Percentiles rank a stretch among this genome's conserved stretches.
phyloP scores from a whole-genome alignment of 2,888 invertebrate genomes.

The Asteroscopus sphinx region DNA sequence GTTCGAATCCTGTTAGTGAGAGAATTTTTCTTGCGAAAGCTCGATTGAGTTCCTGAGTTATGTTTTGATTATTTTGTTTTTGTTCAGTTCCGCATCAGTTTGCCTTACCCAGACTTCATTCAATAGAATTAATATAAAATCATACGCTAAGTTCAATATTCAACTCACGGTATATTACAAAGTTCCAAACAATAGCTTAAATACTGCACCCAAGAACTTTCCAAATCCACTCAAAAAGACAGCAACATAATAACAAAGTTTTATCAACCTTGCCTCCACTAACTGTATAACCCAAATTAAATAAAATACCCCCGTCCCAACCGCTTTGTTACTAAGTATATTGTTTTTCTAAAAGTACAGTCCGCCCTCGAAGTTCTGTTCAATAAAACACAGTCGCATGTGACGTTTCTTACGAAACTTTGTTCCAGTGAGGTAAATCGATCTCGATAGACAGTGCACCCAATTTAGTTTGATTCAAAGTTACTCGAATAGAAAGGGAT shows the following conservation, averaged over 20 bases:
- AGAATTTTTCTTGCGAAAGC: no score
- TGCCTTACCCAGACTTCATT: no score
- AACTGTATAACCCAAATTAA: slow-evolving; percentile 23
- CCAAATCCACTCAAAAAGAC: slow-evolving; percentile 10
- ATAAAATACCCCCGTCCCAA: slow-evolving; percentile 21
- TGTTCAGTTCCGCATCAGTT: no score
- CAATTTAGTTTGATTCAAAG: slow-evolving; percentile 29
- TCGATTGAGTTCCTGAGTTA: no score
- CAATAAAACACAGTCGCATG: slow-evolving; percentile 27
- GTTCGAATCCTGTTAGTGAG: no score
- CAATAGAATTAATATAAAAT: no score
- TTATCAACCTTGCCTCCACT: slow-evolving; percentile 15
- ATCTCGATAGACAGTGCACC: slow-evolving; percentile 42
- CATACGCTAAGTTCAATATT: no score
- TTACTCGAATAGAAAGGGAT: slow-evolving; percentile 16
- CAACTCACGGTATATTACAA: no score
- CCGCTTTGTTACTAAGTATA: slow-evolving; percentile 35
- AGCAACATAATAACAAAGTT: slow-evolving; percentile 17
- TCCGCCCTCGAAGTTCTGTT: slow-evolving; percentile 32
- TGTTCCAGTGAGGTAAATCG: slow-evolving; percentile 27
- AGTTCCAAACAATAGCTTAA: no score
- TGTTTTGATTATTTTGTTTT: no score
- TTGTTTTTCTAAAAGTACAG: slow-evolving; percentile 42
- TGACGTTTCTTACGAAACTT: slow-evolving; percentile 47
- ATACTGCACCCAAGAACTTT: no score